Base-by-base conservation (phyloP, 35 echinoderm and acorn worm genomes). In the Heliocidaris erythrogramma region DNA sequence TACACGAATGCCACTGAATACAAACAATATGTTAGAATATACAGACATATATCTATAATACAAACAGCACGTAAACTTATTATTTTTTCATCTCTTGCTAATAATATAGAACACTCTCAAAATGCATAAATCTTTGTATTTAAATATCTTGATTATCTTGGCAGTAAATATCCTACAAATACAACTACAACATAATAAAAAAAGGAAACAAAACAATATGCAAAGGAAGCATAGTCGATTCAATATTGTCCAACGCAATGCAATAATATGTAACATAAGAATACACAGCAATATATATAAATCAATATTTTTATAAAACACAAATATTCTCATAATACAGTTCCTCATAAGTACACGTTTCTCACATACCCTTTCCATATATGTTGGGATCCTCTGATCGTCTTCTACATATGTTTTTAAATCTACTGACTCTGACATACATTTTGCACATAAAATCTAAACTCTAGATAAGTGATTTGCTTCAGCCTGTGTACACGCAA, bases 271-370 rank as follows among this genome's bases (percentile, higher is more conserved):
- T 89, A 89, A 89, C 87, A 89, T 89, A 89, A 89, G 87, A 89
- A 89, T 89, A 89, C 87, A 89, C 87, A 47, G 87, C 87, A 89
- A 89, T 89, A 89, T 89, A 89, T 89, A 89, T 89, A 89, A 47
- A 89, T 89, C 11, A 89, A 47, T 32, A 89, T 89, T 47, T 88
- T 48, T 48, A 89, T 78, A 78, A 78, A 78, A 78, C 65, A 78
- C 65, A 78, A 78, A 78, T 78, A 78, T 7, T 78, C 65, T 78
- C 65, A 78, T 78, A 27, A 78, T 78, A 78, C 65, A 78, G 14
- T 78, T 21, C 52, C 65, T 78, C 65, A 78, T 78, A 78, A 78
- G 65, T 78, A 78, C 65, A 78, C 27, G n/a, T 78, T n/a, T n/a
- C 24, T 56, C 52, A 56, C 65, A 78, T 21, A 78, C 65, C 21